Evolutionary conservation across 1,140 invertebrate genomes (phyloP).

Genomic region (Drosophila ambigua): DNA sequence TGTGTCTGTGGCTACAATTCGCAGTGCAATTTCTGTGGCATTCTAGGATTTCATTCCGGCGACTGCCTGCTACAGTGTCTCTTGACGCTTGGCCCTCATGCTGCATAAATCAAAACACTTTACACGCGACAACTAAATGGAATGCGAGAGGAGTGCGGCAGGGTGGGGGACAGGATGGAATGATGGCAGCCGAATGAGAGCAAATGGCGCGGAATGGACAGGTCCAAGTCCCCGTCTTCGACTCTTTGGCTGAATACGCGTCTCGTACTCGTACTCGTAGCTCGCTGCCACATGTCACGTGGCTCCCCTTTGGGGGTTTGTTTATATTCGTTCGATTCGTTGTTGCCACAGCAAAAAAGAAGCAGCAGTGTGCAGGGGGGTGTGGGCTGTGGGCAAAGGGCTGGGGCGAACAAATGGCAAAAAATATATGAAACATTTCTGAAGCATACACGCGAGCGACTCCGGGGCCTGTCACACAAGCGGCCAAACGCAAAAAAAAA

Average conservation of each 20-base stretch:
- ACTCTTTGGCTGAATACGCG: conserved; percentile 31
- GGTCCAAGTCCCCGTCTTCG: conserved; percentile 23
- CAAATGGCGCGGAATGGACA: conserved; percentile 4
- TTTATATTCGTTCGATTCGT: conserved; percentile 78
- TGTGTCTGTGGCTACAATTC: neutral
- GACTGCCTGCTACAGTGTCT: neutral
- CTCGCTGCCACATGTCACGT: conserved; percentile 61
- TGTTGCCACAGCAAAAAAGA: conserved; percentile 62
- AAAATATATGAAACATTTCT: conserved; percentile 55
- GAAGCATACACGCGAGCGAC: conserved; percentile 53
- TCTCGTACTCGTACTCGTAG: conserved; percentile 17
- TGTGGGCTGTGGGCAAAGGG: conserved; percentile 38
- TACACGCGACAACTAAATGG: conserved; percentile 17
- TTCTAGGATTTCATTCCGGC: neutral
- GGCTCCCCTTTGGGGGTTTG: conserved; percentile 45
- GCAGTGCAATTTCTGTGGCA: neutral
- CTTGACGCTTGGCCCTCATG: neutral
- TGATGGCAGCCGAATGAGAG: no score
- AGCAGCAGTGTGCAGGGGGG: conserved; percentile 15
- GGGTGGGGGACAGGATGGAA: no score
- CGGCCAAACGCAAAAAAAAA: neutral
- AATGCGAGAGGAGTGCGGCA: no score
- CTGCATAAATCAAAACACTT: conserved; percentile 71
- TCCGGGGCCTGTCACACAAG: conserved; percentile 51
- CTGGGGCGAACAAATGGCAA: conserved; percentile 12